phyloP scores from a whole-genome alignment of 2,797 vertebrate species.

The Sebastes taczanowskii region DNA sequence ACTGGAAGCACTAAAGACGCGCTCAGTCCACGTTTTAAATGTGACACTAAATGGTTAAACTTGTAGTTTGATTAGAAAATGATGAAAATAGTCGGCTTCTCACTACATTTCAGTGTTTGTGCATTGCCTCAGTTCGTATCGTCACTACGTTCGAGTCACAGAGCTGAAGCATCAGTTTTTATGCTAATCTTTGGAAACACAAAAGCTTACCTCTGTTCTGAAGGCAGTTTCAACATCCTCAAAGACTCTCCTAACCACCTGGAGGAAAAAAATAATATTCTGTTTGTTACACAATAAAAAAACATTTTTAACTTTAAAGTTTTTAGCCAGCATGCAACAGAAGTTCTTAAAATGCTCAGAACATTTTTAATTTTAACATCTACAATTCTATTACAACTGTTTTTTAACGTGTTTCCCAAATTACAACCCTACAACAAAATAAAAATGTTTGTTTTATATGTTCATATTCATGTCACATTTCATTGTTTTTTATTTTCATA shows the following conservation, averaged over 20 bases:
- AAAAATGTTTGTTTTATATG: not conserved
- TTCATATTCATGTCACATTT: not conserved
- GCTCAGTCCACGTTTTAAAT: not conserved
- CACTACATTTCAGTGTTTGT: constrained; percentile 35
- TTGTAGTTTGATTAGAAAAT: constrained; percentile 1
- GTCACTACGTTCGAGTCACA: not conserved
- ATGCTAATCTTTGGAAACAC: not conserved
- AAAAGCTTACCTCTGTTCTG: not conserved
- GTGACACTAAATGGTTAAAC: constrained; percentile 39
- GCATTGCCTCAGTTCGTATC: constrained; percentile 23
- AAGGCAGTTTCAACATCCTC: not conserved
- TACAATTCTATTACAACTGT: not conserved
- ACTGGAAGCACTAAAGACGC: constrained; percentile 32
- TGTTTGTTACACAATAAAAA: not conserved
- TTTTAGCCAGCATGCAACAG: not conserved
- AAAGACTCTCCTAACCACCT: not conserved
- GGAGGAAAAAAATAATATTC: not conserved
- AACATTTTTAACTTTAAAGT: not conserved
- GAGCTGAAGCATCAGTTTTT: not conserved
- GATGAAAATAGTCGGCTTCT: constrained; percentile 4
- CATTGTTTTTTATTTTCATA: not conserved
- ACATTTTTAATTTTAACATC: not conserved
- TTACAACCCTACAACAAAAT: not conserved
- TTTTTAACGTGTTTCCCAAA: not conserved
- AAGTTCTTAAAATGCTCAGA: not conserved